Percentiles rank a stretch among this genome's conserved stretches.
Conservation (phyloP, 2,113 vertebrate species). For the Oxyruncus cristatus region DNA sequence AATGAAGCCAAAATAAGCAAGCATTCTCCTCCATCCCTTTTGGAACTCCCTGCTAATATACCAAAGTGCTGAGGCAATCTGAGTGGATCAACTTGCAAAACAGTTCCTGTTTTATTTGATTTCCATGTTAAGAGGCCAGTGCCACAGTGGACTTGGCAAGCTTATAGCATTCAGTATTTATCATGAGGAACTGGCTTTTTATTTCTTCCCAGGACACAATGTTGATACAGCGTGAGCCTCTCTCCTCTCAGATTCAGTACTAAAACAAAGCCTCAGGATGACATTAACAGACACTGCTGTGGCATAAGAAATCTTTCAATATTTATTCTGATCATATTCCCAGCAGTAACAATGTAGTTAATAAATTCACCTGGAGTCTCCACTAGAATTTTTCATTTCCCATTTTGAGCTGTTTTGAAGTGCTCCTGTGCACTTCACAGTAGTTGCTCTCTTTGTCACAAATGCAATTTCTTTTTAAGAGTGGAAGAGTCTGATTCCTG, state of each 20-base stretch:
- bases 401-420: slow-evolving; percentile 15
- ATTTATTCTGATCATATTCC: slow-evolving; percentile 49
- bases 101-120: slow-evolving; percentile 25
- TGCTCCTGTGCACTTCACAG: background rate
- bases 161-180: background rate
- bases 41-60: slow-evolving; percentile 1
- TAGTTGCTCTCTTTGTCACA: background rate
- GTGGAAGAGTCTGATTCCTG: background rate
- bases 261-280: slow-evolving; percentile 21
- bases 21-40: background rate
- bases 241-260: background rate
- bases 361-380: slow-evolving; percentile 54
- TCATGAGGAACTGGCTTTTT: background rate
- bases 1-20: slow-evolving; percentile 7
- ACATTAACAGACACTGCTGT: background rate
- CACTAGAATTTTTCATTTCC: slow-evolving; percentile 24
- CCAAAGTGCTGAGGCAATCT: slow-evolving; percentile 8
- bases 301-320: slow-evolving; percentile 15
- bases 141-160: slow-evolving; percentile 22
- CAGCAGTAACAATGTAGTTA: slow-evolving; percentile 21
- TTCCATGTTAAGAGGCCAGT: background rate
- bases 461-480: background rate
- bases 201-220: background rate
- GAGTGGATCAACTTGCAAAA: background rate
- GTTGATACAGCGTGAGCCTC: background rate